These are phyloP conservation scores for Diachasma alloeum DNA, from an alignment of 1,140 invertebrate genomes.

Conservation along the genomic window DNA sequence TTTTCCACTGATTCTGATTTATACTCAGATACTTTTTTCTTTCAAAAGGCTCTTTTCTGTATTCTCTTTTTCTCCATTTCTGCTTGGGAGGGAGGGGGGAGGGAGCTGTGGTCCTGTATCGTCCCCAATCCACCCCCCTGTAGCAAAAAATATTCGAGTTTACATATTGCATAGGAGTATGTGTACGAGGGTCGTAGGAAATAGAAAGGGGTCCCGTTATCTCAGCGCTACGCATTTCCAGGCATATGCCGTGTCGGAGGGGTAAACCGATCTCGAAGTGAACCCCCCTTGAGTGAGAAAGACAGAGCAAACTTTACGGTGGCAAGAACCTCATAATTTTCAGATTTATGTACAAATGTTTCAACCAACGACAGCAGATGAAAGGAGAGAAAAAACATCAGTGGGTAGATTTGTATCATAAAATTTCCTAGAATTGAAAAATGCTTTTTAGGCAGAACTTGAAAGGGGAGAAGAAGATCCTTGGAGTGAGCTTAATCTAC, in stretches of 20 bases:
- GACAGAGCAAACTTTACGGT: slow-evolving; percentile 14
- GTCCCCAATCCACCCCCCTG: neutral
- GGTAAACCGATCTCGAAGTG: slow-evolving; percentile 28
- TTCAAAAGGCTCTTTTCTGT: slow-evolving; percentile 23
- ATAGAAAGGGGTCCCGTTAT: slow-evolving; percentile 45
- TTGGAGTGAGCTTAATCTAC: neutral
- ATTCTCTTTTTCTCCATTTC: neutral
- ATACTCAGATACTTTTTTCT: slow-evolving; percentile 34
- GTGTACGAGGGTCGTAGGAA: slow-evolving; percentile 29
- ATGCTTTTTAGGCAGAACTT: neutral
- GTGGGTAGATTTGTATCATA: slow-evolving; percentile 9
- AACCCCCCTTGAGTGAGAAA: slow-evolving; percentile 17
- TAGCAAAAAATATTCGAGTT: slow-evolving; percentile 17
- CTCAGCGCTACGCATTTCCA: slow-evolving; percentile 60
- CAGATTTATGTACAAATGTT: slow-evolving; percentile 65
- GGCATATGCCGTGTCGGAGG: slow-evolving; percentile 52
- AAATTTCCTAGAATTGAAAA: slow-evolving; percentile 1
- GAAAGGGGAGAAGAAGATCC: neutral
- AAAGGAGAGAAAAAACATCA: neutral
- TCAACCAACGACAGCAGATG: slow-evolving; percentile 29
- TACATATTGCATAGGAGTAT: slow-evolving; percentile 3
- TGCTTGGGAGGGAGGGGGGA: neutral
- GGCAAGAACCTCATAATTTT: slow-evolving; percentile 55
- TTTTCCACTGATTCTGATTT: slow-evolving; percentile 63
- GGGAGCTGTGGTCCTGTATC: neutral